Evolutionary conservation across 2,113 vertebrate genomes (phyloP).

Genomic region (Ptychochromis oligacanthus): DNA sequence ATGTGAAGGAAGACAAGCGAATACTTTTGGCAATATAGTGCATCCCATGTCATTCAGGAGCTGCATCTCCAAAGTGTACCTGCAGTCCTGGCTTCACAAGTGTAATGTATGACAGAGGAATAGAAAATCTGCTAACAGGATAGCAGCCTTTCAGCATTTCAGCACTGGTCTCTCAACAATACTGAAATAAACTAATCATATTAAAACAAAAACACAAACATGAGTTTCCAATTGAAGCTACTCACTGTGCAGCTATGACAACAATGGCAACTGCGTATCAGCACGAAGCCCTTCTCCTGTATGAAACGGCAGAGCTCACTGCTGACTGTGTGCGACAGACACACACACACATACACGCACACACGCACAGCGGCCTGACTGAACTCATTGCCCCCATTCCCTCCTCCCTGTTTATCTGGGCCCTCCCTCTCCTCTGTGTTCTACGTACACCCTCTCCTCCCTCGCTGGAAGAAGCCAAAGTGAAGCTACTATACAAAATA

Average conservation of each 20-base stretch:
- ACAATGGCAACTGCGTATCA: constrained; percentile 51
- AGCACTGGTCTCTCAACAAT: not conserved
- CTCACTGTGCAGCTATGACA: constrained; percentile 46
- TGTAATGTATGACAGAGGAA: not conserved
- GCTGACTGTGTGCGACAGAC: constrained; percentile 25
- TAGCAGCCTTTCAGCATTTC: not conserved
- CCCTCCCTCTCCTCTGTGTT: constrained; percentile 12
- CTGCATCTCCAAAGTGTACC: not conserved
- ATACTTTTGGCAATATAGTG: no score
- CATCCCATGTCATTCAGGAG: not conserved
- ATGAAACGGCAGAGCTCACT: constrained; percentile 37
- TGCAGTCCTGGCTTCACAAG: not conserved
- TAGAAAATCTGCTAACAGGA: not conserved
- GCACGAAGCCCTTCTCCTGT: constrained; percentile 46
- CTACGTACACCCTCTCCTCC: constrained; percentile 27
- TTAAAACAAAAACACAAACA: constrained; percentile 14
- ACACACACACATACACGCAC: constrained; percentile 2
- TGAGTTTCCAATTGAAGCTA: constrained; percentile 22
- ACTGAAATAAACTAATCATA: not conserved
- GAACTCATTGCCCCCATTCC: constrained; percentile 69
- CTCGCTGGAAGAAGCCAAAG: constrained; percentile 6
- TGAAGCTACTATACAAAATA: constrained; percentile 33
- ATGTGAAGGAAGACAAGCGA: no score
- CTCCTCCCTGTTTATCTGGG: constrained; percentile 31
- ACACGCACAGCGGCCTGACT: constrained; percentile 13